Base-by-base conservation (phyloP, 92 coral and sea anemone species). In the Plumapathes pennacea region DNA sequence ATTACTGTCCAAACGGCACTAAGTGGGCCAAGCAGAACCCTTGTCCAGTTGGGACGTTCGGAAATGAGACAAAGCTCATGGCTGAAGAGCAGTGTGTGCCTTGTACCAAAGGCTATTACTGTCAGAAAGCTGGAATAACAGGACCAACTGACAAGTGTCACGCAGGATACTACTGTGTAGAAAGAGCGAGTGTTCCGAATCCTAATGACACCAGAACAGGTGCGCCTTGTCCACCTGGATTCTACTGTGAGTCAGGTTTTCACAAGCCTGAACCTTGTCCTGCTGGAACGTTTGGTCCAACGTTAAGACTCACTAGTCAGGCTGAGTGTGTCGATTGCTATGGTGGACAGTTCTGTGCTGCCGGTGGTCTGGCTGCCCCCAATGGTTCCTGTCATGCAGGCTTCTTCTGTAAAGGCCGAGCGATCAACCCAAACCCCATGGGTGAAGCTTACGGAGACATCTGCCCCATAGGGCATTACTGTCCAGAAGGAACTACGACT, bases 81-180 rank as follows among this genome's bases (percentile, higher is more conserved):
- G 62, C 64, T 15, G 69, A 47, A 34, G 58, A 61, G 25, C 75
- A 89, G 25, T 94, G 99, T 46, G 57, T 83, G n/a, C 84, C 78
- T 12, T 94, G 99, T 52, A 66, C 78, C 8, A 69, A 78, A 46
- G 99, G 99, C 2, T 65, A 55, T 77, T 94, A 94, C 61, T 94
- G 99, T 52, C 80, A 71, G 5, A 89, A 78, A 38, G 66, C 82
- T 4, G 99, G 99, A 2, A 81, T 76, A 40, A 89, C 90, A 31
- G 25, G 39, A 25, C 92, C 99, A 32, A 84, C 90, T 39, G 99
- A 73, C 22, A 46, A 31, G 18, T 94, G 99, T 40, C 85, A 84
- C 66, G 96, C 87, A 21, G 99, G 99, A 15, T 94, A 94, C 56
- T 94, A 94, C 69, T 94, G 99, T 45, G 71, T 86, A 3, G 81